Percentiles rank a stretch among this genome's conserved stretches.
phyloP scores from a whole-genome alignment of 1,140 invertebrate species.

The Aporrectodea caliginosa region DNA sequence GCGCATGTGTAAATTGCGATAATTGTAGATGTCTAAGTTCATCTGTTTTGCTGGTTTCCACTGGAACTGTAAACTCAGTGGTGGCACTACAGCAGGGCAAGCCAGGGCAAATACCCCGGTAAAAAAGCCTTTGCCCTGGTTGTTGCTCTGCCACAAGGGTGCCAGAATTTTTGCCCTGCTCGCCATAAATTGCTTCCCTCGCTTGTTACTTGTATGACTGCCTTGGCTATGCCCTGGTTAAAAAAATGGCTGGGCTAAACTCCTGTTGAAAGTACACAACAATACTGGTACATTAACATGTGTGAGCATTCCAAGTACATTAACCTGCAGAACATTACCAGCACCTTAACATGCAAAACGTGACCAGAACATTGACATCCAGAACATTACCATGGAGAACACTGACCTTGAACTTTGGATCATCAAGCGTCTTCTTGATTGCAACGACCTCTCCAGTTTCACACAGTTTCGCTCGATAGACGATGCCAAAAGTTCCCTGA shows the following conservation, averaged over 20 bases:
- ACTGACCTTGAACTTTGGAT: constrained; percentile 24
- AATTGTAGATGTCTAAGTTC: too few species aligned
- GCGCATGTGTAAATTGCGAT: too few species aligned
- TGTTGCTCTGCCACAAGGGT: too few species aligned
- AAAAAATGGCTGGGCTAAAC: not conserved
- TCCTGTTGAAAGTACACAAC: not conserved
- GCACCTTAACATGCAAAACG: not conserved
- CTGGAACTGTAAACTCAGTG: not conserved
- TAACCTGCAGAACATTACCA: not conserved
- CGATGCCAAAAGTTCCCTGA: constrained; percentile 33
- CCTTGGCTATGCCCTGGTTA: not conserved
- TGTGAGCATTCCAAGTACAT: not conserved
- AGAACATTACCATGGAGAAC: not conserved
- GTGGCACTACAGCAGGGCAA: too few species aligned
- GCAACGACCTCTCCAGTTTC: constrained; percentile 25
- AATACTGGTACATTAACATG: not conserved
- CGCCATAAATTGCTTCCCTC: too few species aligned
- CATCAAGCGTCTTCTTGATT: constrained; percentile 33
- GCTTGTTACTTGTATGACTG: too few species aligned
- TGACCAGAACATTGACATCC: not conserved
- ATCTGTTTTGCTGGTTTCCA: too few species aligned
- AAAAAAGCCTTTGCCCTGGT: too few species aligned
- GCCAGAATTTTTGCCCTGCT: too few species aligned
- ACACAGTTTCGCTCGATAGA: constrained; percentile 29
- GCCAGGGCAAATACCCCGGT: too few species aligned